Evolutionary conservation across 2,888 invertebrate species (phyloP).

Genomic region (Cerceris ruficornis): DNA sequence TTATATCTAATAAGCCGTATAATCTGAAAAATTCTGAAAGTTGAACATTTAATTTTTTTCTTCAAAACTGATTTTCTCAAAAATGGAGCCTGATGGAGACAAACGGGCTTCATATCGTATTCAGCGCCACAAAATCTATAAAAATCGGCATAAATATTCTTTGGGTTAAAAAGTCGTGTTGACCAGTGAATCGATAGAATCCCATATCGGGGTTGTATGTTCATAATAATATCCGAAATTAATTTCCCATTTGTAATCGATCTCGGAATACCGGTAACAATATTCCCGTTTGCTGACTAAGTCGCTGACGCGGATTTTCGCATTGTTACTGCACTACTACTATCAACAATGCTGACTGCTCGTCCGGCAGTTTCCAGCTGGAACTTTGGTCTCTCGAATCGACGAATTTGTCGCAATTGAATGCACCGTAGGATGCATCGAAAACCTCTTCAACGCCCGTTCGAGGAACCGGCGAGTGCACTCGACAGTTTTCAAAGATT

Average conservation of each 20-base stretch:
- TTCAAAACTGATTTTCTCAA: no score
- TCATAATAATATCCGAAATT: not conserved
- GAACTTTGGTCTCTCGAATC: slow-evolving; percentile 29
- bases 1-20: no score
- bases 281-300: slow-evolving; percentile 31
- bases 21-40: no score
- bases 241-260: slow-evolving; percentile 11
- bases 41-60: no score
- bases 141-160: no score
- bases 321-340: slow-evolving; percentile 37
- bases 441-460: slow-evolving; percentile 21
- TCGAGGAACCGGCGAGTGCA: slow-evolving; percentile 26
- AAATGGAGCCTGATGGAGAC: no score
- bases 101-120: no score
- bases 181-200: no score
- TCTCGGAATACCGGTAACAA: slow-evolving; percentile 9
- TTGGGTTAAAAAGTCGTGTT: no score
- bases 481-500: slow-evolving; percentile 31
- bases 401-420: slow-evolving; percentile 53
- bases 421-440: slow-evolving; percentile 23
- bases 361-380: slow-evolving; percentile 26
- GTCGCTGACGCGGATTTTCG: slow-evolving; percentile 38
- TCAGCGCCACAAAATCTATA: no score
- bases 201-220: no score
- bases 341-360: slow-evolving; percentile 53